Conservation (phyloP, 1,140 invertebrate genomes). For the Tetramorium parvispinum region DNA sequence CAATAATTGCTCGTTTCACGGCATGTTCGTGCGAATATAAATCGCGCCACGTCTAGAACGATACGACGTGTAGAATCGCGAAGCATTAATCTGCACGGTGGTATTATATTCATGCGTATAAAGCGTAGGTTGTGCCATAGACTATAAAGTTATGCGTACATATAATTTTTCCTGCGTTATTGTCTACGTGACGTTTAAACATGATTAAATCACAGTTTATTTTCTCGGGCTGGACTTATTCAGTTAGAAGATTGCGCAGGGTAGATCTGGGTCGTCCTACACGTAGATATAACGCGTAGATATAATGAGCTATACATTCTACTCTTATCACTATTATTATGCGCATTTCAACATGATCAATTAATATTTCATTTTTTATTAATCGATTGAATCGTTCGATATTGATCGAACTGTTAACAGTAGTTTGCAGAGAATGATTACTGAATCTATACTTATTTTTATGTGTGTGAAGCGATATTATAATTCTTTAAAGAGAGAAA, state of each 20-base stretch:
- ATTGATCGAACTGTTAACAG: not conserved
- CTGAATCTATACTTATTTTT: not conserved
- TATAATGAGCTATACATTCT: not conserved
- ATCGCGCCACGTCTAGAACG: slow-evolving; percentile 50
- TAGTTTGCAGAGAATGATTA: not conserved
- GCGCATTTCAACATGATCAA: not conserved
- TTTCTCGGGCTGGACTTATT: not conserved
- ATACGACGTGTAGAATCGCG: slow-evolving; percentile 57
- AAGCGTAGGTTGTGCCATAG: slow-evolving; percentile 3
- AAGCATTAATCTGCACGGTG: slow-evolving; percentile 47
- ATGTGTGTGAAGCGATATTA: not conserved
- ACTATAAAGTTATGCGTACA: slow-evolving; percentile 29
- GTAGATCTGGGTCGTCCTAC: not conserved
- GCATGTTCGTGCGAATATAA: slow-evolving; percentile 59
- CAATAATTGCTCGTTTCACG: slow-evolving; percentile 62
- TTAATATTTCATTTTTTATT: not conserved
- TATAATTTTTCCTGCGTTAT: slow-evolving; percentile 36
- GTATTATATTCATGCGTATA: slow-evolving; percentile 52
- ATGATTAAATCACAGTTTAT: slow-evolving; percentile 34
- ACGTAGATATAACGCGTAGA: not conserved
- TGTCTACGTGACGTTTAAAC: slow-evolving; percentile 25
- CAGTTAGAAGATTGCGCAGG: not conserved
- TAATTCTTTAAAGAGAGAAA: not conserved
- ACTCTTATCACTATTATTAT: not conserved
- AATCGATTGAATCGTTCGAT: no score